These are phyloP conservation scores for Drosophila elegans DNA, from an alignment of 1,140 invertebrate species.

Conservation along the genomic window DNA sequence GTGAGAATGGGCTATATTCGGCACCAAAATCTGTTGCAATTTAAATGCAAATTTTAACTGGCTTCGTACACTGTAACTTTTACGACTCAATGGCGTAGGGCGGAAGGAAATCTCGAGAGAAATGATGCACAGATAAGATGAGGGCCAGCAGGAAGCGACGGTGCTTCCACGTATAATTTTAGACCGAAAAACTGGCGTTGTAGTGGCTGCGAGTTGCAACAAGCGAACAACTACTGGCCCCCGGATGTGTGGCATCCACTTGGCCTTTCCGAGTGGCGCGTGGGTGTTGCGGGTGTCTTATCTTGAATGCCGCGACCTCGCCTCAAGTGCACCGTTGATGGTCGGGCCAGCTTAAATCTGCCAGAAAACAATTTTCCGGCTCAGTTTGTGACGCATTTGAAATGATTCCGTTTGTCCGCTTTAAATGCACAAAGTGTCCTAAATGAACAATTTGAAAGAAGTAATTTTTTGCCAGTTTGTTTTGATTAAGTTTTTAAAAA, in stretches of 20 bases:
- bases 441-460: too few relatives aligned
- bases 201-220: slow-evolving; percentile 21
- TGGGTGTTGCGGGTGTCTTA: slow-evolving; percentile 44
- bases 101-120: slow-evolving; percentile 20
- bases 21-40: slow-evolving; percentile 47
- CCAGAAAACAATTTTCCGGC: slow-evolving; percentile 1
- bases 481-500: too few relatives aligned
- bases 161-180: slow-evolving; percentile 58
- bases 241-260: slow-evolving; percentile 57
- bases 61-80: slow-evolving; percentile 50
- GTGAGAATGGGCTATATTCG: slow-evolving; percentile 20
- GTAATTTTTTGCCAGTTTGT: too few relatives aligned
- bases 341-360: slow-evolving; percentile 9
- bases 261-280: slow-evolving; percentile 61
- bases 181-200: slow-evolving; percentile 37
- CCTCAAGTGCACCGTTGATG: slow-evolving; percentile 45
- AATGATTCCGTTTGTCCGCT: neutral
- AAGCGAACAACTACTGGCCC: slow-evolving; percentile 17
- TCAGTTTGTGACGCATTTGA: slow-evolving; percentile 16
- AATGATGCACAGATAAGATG: slow-evolving; percentile 45
- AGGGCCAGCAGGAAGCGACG: slow-evolving; percentile 34
- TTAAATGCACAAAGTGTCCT: slow-evolving; percentile 1
- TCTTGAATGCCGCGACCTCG: slow-evolving; percentile 54
- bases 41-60: slow-evolving; percentile 72
- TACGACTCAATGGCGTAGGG: slow-evolving; percentile 21